A percentile compares a stretch with the other conserved stretches of the same genome.
Evolutionary conservation across 2,113 vertebrate species (phyloP).

Genomic region (Grammomys surdaster): DNA sequence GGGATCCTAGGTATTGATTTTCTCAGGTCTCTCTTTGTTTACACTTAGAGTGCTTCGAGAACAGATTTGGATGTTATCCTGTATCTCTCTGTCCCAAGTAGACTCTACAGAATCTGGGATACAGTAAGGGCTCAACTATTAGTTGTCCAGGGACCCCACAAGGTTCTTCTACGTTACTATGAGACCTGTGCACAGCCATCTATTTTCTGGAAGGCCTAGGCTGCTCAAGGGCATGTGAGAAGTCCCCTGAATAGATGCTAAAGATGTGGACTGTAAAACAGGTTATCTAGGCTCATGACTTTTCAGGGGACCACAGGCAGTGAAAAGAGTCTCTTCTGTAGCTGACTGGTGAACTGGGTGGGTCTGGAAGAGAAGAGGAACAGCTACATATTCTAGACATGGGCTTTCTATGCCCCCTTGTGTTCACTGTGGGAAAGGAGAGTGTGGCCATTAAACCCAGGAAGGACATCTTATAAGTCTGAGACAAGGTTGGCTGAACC

Average conservation of each 20-base stretch:
- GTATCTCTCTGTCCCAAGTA: not conserved
- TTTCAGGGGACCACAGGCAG: not conserved
- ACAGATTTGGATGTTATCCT: not conserved
- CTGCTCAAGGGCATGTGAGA: not conserved
- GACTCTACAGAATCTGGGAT: not conserved
- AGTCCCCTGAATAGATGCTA: not conserved
- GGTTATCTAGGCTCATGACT: not conserved
- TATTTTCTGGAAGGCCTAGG: not conserved
- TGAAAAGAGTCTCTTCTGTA: not conserved
- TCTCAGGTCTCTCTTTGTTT: not conserved
- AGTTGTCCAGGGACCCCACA: not conserved
- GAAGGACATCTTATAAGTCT: not conserved
- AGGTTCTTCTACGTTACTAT: not conserved
- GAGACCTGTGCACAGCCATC: rapidly evolving
- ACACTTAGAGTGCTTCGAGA: not conserved
- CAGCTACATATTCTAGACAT: not conserved
- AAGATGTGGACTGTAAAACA: not conserved
- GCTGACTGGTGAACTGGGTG: not conserved
- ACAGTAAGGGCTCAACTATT: not conserved
- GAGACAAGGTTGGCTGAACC: not conserved
- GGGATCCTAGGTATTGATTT: not conserved
- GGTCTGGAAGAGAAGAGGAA: not conserved
- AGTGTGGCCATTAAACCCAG: not conserved
- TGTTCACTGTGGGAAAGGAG: not conserved
- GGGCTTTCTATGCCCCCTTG: conserved; percentile 45